Evolutionary conservation across 2,888 invertebrate species (phyloP).

Genomic region (Drosophila affinis): DNA sequence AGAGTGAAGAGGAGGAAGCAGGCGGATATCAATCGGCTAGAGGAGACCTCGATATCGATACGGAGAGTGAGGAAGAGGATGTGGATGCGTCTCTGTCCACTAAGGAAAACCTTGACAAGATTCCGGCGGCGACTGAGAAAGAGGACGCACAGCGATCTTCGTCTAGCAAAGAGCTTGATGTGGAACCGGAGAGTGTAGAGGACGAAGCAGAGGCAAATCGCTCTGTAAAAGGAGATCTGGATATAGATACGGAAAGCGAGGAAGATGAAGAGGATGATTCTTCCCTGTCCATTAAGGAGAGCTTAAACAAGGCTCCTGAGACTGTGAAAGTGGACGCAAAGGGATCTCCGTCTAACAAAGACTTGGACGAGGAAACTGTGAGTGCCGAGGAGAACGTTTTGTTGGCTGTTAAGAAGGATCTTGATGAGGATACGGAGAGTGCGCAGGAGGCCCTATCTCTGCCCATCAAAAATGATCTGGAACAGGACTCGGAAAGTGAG

Average conservation of each 20-base stretch:
- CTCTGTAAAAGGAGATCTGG: conserved; percentile 14
- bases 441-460: background rate
- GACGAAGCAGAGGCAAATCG: background rate
- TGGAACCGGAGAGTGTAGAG: conserved; percentile 4
- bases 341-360: background rate
- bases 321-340: background rate
- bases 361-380: background rate
- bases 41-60: conserved; percentile 20
- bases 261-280: background rate
- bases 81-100: conserved; percentile 8
- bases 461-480: background rate
- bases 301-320: background rate
- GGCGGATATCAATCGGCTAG: background rate
- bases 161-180: background rate
- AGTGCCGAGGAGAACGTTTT: background rate
- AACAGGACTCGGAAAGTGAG: background rate
- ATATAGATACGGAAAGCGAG: conserved; percentile 16
- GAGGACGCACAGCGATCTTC: background rate
- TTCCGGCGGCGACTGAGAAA: background rate
- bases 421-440: conserved; percentile 18
- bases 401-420: conserved; percentile 9
- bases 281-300: conserved; percentile 11
- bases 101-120: conserved; percentile 4
- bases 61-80: conserved; percentile 17
- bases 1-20: background rate